Evolutionary conservation across 2,888 invertebrate species (phyloP).

Genomic region (Ornithoptera priamus): DNA sequence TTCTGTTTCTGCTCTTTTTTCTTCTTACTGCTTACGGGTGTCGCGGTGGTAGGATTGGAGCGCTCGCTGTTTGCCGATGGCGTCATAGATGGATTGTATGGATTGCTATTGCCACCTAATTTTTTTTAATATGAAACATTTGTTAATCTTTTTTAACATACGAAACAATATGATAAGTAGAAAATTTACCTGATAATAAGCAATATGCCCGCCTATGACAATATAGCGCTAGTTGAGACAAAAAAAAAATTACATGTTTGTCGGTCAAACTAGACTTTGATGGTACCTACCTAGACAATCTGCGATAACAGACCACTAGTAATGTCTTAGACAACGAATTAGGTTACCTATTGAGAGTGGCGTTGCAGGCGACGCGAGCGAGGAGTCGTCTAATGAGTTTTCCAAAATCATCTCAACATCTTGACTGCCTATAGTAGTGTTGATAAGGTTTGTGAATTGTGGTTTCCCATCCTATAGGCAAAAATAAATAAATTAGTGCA

Average conservation of each 20-base stretch:
- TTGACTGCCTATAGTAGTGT: slow-evolving; percentile 74
- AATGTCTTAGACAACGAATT: too few relatives aligned
- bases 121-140: too few relatives aligned
- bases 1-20: slow-evolving; percentile 84
- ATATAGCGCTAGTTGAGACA: too few relatives aligned
- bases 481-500: not conserved
- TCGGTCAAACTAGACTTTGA: too few relatives aligned
- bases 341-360: slow-evolving; percentile 71
- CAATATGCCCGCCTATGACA: too few relatives aligned
- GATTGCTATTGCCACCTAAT: slow-evolving; percentile 74
- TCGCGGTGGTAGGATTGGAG: slow-evolving; percentile 41
- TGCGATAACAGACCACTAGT: too few relatives aligned
- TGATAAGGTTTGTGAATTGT: slow-evolving; percentile 81
- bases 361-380: slow-evolving; percentile 89
- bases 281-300: too few relatives aligned
- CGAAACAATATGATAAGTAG: too few relatives aligned
- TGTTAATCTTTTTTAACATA: too few relatives aligned
- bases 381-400: slow-evolving; percentile 89
- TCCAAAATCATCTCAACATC: slow-evolving; percentile 85
- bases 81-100: slow-evolving; percentile 66
- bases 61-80: slow-evolving; percentile 60
- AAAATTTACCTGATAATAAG: too few relatives aligned
- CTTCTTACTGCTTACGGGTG: slow-evolving; percentile 63
- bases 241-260: too few relatives aligned
- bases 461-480: slow-evolving; percentile 75